Evolutionary conservation across 2,797 vertebrate genomes (phyloP), one percentile per base, ranked within the genome.

Genomic region (Acanthurus leucopareius): DNA sequence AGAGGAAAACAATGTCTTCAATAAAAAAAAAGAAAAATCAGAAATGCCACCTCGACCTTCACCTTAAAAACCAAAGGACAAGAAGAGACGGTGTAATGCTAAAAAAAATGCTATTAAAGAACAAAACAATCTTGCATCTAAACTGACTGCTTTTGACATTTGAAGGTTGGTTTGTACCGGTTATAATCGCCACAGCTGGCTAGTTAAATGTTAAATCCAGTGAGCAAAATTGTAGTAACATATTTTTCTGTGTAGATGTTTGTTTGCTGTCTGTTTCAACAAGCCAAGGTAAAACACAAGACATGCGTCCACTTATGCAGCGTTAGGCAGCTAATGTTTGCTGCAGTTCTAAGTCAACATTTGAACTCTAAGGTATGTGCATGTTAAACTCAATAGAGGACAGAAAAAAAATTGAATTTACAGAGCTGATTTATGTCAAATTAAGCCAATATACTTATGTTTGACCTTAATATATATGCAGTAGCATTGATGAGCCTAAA

Each of bases 401-500:
- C 32, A 35, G 32, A 35, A 35, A 35, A 35, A 35, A 35, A 7
- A n/a, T n/a, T 35, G 32, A 35, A 35, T 35, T 35, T 35, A 35
- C 6, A 7, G 32, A 35, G 5, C 32, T 35, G 32, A 35, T 35
- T 35, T 35, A 35, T 35, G 32, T 35, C 1, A 35, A 35, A 35
- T 35, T 35, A 35, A 35, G 32, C 32, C 32, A 35, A 1, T 35
- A 35, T 35, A n/a, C 67, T 73, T 69, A 5, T 57, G 17, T 7
- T 62, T 28, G 52, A 74, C 45, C 59, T 65, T 14, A 22, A 35
- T 53, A 58, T 62, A 72, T 40, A 64, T 59, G 32, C 32, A 35
- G 20, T 28, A 71, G 73, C 62, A 83, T 84, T n/a, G 75, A 54
- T 68, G 73, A 78, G 67, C 62, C 62, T 64, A 74, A 84, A 86